Conservation (phyloP, 2,113 vertebrate species). For the Chloropsis hardwickii region DNA sequence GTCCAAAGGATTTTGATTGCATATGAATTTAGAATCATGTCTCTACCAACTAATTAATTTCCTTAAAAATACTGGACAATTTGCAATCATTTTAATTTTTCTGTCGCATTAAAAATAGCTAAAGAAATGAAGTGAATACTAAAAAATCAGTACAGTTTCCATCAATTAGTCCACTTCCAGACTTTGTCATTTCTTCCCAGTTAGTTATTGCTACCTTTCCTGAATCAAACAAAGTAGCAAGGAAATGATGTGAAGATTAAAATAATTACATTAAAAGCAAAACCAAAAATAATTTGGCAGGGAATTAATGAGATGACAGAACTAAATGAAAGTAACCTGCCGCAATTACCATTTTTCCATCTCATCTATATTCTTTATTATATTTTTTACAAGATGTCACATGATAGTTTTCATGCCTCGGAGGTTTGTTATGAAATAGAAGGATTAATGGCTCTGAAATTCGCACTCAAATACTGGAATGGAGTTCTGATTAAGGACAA, state of each 20-base stretch:
- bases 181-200: background rate
- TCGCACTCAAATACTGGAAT: background rate
- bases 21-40: background rate
- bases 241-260: background rate
- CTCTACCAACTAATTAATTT: background rate
- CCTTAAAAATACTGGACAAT: background rate
- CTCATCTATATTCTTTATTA: background rate
- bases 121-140: background rate
- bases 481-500: background rate
- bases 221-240: background rate
- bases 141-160: background rate
- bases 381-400: background rate
- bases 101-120: background rate
- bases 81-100: background rate
- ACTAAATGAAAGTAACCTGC: background rate
- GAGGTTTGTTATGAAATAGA: background rate
- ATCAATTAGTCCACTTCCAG: background rate
- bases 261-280: background rate
- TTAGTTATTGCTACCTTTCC: background rate
- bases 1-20: background rate
- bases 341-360: background rate
- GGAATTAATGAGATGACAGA: background rate
- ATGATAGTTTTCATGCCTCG: background rate
- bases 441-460: background rate
- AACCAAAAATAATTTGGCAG: background rate